Evolutionary conservation across 2,113 vertebrate genomes (phyloP), one percentile per base, ranked within the genome.

Genomic region (Gymnarchus niloticus): DNA sequence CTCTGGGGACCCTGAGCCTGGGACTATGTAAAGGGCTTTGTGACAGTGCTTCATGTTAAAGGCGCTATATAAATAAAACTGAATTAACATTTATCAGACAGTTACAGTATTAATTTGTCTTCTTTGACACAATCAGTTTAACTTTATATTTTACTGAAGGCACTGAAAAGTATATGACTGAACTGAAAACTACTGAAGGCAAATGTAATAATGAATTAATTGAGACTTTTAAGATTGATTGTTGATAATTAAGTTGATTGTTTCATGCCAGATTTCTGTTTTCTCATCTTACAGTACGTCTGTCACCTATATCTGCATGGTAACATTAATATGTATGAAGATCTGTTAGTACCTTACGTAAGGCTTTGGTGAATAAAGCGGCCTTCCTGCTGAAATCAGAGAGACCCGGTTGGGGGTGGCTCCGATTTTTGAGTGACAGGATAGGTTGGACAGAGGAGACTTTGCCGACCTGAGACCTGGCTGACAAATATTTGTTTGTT

Each of bases 301-400:
- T 78, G 41, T 78, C 44, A 7, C 76, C 46, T 78, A 78, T 78
- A 78, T 83, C 28, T 57, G 54, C 56, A n/a, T 83, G 25, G 65
- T 83, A 56, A 46, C 82, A 83, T 83, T 83, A 54, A n/a, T 83
- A 59, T 83, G 8, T 59, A 41, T 83, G 56, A 83, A 56, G 33
- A 83, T 83, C 81, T 81, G 48, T 81, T 52, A n/a, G 48, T 51
- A 2, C 6, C 51, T 82, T 56, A 23, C 51, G 28, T 28, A 28
- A 82, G 17, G 28, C 28, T 48, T 33, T 17, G 23, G 25, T 82
- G 80, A 33, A 82, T 33, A 49, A 82, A 82, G 56, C 37, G 23
- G 25, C 51, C 6, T 82, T 56, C 28, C 21, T 52, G 80, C 80
- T 33, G 46, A 49, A 44, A 84, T 84, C 83, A 84, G 54, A 82